Conservation (phyloP, 2,113 vertebrate genomes). For the Motacilla alba region DNA sequence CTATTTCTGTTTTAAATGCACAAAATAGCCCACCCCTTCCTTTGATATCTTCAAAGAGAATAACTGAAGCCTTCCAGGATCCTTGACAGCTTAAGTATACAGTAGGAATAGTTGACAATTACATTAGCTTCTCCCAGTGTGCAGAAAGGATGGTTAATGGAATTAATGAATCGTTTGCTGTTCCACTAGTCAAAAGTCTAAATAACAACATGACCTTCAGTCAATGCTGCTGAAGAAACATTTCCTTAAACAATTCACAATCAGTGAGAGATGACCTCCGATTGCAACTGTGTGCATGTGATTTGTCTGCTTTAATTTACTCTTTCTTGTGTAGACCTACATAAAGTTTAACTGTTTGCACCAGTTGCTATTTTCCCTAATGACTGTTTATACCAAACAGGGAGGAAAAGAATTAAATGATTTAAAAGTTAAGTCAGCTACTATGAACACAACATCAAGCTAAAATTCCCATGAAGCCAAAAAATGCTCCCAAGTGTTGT, state of each 20-base stretch:
- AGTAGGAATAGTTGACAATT: slow-evolving; percentile 41
- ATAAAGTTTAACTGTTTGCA: not conserved
- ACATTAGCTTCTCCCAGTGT: slow-evolving; percentile 28
- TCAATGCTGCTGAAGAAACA: not conserved
- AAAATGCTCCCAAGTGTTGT: not conserved
- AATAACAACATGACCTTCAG: slow-evolving; percentile 48
- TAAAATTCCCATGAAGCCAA: not conserved
- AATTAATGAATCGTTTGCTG: slow-evolving; percentile 53
- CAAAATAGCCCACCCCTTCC: slow-evolving; percentile 28
- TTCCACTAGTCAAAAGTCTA: slow-evolving; percentile 22
- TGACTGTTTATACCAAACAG: not conserved
- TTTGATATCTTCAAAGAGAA: slow-evolving; percentile 32
- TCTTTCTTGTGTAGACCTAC: not conserved
- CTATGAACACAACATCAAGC: not conserved
- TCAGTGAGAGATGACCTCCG: not conserved
- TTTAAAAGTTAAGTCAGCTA: not conserved
- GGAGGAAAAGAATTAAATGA: not conserved
- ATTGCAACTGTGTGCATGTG: not conserved
- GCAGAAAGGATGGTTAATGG: slow-evolving; percentile 44
- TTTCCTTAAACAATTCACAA: slow-evolving; percentile 27
- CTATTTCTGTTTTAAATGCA: slow-evolving; percentile 30
- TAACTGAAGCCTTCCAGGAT: slow-evolving; percentile 52
- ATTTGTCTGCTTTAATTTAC: slow-evolving; percentile 21
- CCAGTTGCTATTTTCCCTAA: not conserved
- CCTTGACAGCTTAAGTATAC: slow-evolving; percentile 58